Conservation (phyloP, 2,113 vertebrate species). For the Rhinolophus ferrumequinum region DNA sequence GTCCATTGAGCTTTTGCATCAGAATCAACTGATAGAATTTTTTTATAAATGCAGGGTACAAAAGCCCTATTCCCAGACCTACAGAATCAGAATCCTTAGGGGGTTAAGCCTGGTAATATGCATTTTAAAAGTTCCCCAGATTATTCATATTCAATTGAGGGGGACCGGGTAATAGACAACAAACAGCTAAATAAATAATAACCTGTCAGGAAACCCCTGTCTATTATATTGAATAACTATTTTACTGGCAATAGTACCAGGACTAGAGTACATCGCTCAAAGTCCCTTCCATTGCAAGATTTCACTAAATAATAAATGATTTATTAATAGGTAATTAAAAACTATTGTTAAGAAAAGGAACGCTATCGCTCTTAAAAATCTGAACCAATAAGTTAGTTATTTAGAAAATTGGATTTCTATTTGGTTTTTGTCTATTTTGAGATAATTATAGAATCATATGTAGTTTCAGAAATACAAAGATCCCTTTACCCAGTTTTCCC, state of each 20-base stretch:
- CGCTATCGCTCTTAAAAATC: background rate
- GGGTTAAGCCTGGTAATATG: background rate
- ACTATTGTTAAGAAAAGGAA: background rate
- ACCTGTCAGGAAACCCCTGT: background rate
- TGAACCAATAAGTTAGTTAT: background rate
- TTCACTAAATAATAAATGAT: background rate
- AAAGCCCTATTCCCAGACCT: background rate
- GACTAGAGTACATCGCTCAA: background rate
- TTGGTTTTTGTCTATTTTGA: background rate
- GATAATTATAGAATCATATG: background rate
- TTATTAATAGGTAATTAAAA: background rate
- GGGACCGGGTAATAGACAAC: background rate
- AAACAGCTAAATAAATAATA: slow-evolving; percentile 23
- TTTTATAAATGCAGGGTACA: background rate
- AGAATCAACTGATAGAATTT: slow-evolving; percentile 1
- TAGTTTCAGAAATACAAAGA: background rate
- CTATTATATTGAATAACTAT: background rate
- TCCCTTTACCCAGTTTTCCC: background rate
- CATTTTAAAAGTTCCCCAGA: background rate
- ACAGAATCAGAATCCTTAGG: background rate
- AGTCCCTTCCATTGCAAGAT: background rate
- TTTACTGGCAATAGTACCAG: background rate
- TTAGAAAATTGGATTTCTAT: background rate
- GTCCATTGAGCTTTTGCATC: background rate
- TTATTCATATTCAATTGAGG: slow-evolving; percentile 11